Evolutionary conservation across 2,113 vertebrate genomes (phyloP).

Genomic region (Drymodes brunneopygia): DNA sequence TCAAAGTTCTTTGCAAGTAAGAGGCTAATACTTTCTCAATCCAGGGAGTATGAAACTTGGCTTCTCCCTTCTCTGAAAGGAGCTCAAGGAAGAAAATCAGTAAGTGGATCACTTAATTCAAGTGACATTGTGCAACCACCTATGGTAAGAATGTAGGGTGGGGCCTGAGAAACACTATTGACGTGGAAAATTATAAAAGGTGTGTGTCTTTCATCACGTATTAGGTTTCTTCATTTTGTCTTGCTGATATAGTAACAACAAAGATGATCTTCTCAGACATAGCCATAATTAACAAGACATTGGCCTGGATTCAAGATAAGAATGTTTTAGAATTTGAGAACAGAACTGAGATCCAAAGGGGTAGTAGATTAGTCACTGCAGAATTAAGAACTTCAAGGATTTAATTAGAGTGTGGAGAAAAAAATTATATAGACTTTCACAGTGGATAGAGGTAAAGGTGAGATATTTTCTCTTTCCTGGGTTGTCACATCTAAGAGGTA

Average conservation of each 20-base stretch:
- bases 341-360: neutral
- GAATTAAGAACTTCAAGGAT: neutral
- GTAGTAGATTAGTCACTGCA: neutral
- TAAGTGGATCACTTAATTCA: neutral
- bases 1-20: neutral
- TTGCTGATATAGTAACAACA: conserved; percentile 1
- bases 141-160: conserved; percentile 35
- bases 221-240: conserved; percentile 37
- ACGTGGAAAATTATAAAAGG: neutral
- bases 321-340: neutral
- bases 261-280: conserved; percentile 17
- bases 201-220: neutral
- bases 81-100: neutral
- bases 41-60: neutral
- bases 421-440: neutral
- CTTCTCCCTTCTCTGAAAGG: neutral
- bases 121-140: neutral
- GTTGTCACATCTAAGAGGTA: neutral
- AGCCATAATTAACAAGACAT: neutral
- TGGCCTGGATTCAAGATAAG: conserved; percentile 9
- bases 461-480: neutral
- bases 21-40: neutral
- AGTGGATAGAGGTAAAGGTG: neutral
- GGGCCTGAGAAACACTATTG: conserved; percentile 33
- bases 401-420: neutral